Evolutionary conservation across 2,113 vertebrate genomes (phyloP), one percentile per base, ranked within the genome.

Genomic region (Chelonoidis abingdonii): DNA sequence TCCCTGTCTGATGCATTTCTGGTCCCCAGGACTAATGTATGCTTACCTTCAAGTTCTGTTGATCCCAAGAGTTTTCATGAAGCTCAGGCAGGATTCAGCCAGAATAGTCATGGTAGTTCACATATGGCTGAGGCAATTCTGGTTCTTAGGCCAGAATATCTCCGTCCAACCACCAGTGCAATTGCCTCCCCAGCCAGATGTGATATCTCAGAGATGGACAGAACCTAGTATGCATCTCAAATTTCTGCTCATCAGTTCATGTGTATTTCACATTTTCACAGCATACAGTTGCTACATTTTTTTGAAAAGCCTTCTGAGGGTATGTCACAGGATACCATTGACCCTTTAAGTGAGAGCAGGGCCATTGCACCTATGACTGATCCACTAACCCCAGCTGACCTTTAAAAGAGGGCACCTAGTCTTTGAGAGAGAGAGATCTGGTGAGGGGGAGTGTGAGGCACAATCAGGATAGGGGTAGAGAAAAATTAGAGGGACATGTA

Each of bases 21-120:
- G 57, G 6, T 59, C 57, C 11, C 10, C 57, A 13, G 57, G 4
- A 12, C 57, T 12, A 27, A 59, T 21, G 6, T 80, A 3, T 56
- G 44, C 52, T 56, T 47, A 5, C 4, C 82, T 11, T 50, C 6
- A 29, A 16, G 35, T 59, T 59, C 11, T 76, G 56, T 0, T 0
- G 0, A 44, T 54, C 31, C 72, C 49, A 41, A 62, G 76, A 80
- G 76, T 25, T 47, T 22, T 10, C 1, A 1, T 1, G 2, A 16
- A 22, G 19, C 5, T 65, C 24, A 2, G 35, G 56, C 81, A 88
- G 35, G 2, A 0, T 35, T 41, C 0, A 1, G 2, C 27, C 50
- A 29, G 50, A 47, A 31, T n/a, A 5, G 52, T 57, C 5, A 21
- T 79, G 47, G 78, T 50, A 21, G 47, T 16, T 80, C 27, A 9